Evolutionary conservation across 1,140 invertebrate species (phyloP), one percentile per base, ranked within the genome.

Genomic region (Drosophila gunungcola): DNA sequence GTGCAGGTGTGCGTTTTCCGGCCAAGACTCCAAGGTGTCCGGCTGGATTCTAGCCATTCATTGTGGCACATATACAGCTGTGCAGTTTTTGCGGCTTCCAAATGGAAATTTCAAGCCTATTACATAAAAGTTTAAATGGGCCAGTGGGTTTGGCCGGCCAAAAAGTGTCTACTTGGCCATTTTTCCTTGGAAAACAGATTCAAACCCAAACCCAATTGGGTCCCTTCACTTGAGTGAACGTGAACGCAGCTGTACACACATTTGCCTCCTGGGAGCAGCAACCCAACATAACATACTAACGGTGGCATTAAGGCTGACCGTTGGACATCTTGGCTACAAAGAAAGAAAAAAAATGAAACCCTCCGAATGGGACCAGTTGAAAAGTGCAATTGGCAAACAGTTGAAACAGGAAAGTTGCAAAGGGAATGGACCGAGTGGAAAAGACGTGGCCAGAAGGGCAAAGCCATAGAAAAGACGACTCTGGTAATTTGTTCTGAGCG

Each of bases 401-500:
- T 78, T 62, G 74, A 62, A 56, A 57, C 38, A 63, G 52, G 51
- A 74, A 69, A 78, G 60, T 62, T 57, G 73, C 39, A 49, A 68
- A 77, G 75, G 46, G 29, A 55, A 55, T 21, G 60, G 49, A 43
- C 25, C 32, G 36, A 32, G 7, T 32, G 29, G 29, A 32, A 32
- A 13, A 29, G 42, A 41, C 27, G 55, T 11, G 60, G 46, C 49
- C 67, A 61, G 49, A 70, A 77, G 51, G 64, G 78, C 78, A 82
- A 86, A 88, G 70, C 80, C 78, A 70, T 54, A 65, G 79, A 88
- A 83, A 83, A 89, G 79, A 89, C 83, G 86, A 83, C 79, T 88
- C 83, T 82, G 72, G 80, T 89, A 88, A 88, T 88, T 88, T 88
- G 84, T 88, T 89, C 75, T 83, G 83, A 86, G 84, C 83, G 79